Evolutionary conservation across 2,113 vertebrate genomes (phyloP).

Genomic region (Syrmaticus mikado): DNA sequence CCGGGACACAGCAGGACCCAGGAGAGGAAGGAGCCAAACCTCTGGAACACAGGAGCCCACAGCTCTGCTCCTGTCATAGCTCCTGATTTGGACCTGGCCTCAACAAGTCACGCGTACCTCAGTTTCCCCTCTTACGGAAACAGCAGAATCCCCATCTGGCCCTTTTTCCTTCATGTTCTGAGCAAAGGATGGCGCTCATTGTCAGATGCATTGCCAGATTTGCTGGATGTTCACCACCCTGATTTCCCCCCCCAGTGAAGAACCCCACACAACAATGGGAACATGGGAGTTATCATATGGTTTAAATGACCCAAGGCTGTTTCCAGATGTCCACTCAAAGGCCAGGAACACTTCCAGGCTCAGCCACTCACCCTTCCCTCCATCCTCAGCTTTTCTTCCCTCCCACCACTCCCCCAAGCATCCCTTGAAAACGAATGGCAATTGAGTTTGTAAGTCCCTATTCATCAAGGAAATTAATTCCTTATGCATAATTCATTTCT

Average conservation of each 20-base stretch:
- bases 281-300: slow-evolving; percentile 18
- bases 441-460: slow-evolving; percentile 77
- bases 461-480: slow-evolving; percentile 84
- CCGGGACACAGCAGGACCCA: slow-evolving; percentile 29
- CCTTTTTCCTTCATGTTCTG: not conserved
- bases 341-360: slow-evolving; percentile 43
- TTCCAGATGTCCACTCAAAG: slow-evolving; percentile 53
- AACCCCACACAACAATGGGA: slow-evolving; percentile 1
- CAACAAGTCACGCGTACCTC: not conserved
- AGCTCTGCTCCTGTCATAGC: not conserved
- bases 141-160: not conserved
- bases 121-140: not conserved
- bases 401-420: not conserved
- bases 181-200: not conserved
- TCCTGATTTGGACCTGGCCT: not conserved
- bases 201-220: not conserved
- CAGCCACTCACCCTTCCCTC: not conserved
- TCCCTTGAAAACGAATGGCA: slow-evolving; percentile 73
- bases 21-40: slow-evolving; percentile 9
- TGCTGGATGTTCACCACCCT: not conserved
- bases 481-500: slow-evolving; percentile 85
- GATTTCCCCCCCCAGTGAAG: not conserved
- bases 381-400: slow-evolving; percentile 31
- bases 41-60: not conserved
- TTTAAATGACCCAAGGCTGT: slow-evolving; percentile 46